Evolutionary conservation across 1,140 invertebrate genomes (phyloP).

Genomic region (Cylas formicarius): DNA sequence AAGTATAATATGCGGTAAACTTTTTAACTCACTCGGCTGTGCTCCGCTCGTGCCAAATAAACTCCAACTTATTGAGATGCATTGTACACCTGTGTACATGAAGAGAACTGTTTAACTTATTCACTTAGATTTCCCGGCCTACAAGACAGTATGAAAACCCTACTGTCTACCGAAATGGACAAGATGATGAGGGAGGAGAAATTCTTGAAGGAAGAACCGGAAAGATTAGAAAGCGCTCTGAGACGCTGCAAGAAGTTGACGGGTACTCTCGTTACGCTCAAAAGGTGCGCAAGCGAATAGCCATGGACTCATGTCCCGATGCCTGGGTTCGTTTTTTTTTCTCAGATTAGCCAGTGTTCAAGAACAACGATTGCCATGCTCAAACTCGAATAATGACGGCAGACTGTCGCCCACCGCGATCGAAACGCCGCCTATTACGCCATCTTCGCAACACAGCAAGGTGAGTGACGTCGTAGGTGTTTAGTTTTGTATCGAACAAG

Average conservation of each 20-base stretch:
- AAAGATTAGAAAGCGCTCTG: constrained; percentile 81
- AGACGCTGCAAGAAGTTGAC: constrained; percentile 93
- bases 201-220: constrained; percentile 93
- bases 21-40: too few species aligned
- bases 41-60: too few species aligned
- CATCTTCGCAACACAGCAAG: constrained; percentile 61
- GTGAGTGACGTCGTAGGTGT: constrained; percentile 40
- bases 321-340: constrained; percentile 17
- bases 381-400: constrained; percentile 55
- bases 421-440: constrained; percentile 55
- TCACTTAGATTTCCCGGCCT: constrained; percentile 68
- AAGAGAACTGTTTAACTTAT: too few species aligned
- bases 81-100: too few species aligned
- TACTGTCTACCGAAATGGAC: constrained; percentile 89
- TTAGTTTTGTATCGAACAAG: constrained; percentile 20
- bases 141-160: constrained; percentile 80
- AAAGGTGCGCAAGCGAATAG: constrained; percentile 61
- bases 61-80: too few species aligned
- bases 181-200: constrained; percentile 90
- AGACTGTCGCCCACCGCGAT: constrained; percentile 54
- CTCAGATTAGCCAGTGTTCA: constrained; percentile 86
- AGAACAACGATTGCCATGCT: constrained; percentile 75
- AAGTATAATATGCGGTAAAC: too few species aligned
- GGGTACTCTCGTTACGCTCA: constrained; percentile 90
- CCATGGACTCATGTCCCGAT: too few species aligned